These are phyloP conservation scores for Brachionus paranguensis DNA, from an alignment of 1,140 invertebrate species.

Conservation along the genomic window DNA sequence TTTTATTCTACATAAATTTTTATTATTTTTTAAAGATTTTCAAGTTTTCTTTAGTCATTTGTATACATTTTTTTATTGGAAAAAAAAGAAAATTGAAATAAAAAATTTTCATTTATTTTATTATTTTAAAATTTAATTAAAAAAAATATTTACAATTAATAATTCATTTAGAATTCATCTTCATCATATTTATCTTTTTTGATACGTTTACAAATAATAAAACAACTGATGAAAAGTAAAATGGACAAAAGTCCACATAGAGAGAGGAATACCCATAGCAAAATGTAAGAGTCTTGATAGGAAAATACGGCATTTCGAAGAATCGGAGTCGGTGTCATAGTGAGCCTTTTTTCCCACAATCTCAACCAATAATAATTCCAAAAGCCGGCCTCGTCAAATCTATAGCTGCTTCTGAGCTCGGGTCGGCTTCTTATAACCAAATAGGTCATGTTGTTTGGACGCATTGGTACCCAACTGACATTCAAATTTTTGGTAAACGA, in stretches of 20 bases:
- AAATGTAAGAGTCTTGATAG: constrained; percentile 38
- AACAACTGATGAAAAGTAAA: background rate
- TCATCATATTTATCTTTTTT: constrained; percentile 39
- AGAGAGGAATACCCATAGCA: constrained; percentile 15
- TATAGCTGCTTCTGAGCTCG: background rate
- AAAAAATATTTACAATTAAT: background rate
- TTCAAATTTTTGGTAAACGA: constrained; percentile 34
- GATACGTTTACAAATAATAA: constrained; percentile 21
- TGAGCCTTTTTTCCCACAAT: constrained; percentile 2
- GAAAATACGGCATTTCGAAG: constrained; percentile 12
- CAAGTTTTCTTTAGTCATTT: too few species aligned
- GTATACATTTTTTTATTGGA: too few species aligned
- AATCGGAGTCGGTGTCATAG: constrained; percentile 12
- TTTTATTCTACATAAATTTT: too few species aligned
- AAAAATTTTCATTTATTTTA: too few species aligned
- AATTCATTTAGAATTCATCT: background rate
- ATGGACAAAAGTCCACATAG: background rate
- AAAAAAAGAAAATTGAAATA: too few species aligned
- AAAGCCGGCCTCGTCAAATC: constrained; percentile 36
- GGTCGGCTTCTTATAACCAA: constrained; percentile 5
- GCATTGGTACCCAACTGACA: constrained; percentile 17
- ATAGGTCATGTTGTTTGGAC: constrained; percentile 39
- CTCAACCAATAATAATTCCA: constrained; percentile 38
- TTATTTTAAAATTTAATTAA: background rate
- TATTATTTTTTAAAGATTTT: too few species aligned